Evolutionary conservation across 2,888 invertebrate genomes (phyloP), one percentile per base, ranked within the genome.

Genomic region (Acrobasis suavella): DNA sequence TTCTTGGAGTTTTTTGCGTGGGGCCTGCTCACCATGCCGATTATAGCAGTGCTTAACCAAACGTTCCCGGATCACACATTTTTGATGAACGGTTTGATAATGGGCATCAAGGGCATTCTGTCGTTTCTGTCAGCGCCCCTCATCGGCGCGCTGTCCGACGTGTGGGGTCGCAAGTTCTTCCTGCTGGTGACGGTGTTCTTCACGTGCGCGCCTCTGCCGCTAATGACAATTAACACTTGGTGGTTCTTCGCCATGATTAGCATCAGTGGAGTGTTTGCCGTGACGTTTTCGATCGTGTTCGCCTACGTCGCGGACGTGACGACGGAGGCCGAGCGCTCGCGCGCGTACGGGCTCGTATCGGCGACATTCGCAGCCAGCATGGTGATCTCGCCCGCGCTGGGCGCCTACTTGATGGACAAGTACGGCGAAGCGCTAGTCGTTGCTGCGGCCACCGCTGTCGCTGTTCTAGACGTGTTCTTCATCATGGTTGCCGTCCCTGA

Each of bases 201-300:
- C 92, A 99, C 99, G 50, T 99, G 99, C 92, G 97, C 97, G 74
- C 99, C 99, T 61, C 99, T 99, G 85, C 99, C 99, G 62, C 94
- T 99, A 67, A 99, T 99, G 98, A 98, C 97, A 80, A 96, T 99
- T 84, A 99, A 99, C 93, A 98, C 99, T 58, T 99, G 98, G 98
- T 99, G 98, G 98, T 99, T 99, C 91, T 99, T 99, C 92, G 98
- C 99, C 65, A 97, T 99, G 96, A 98, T 99, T 92, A 98, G 98
- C 83, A 97, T 99, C 86, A 98, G 98, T 75, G 99, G 99, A 67
- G 96, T 99, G 72, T 99, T 99, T 92, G 98, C 99, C 62, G 99
- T 99, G 70, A 99, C 99, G 58, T 99, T 99, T 93, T 98, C 98
- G 75, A 99, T 99, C 63, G 99, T 99, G 64, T 98, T 99, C 93